phyloP scores from a whole-genome alignment of 2,888 invertebrate species.

The Zygogramma bicolorata region DNA sequence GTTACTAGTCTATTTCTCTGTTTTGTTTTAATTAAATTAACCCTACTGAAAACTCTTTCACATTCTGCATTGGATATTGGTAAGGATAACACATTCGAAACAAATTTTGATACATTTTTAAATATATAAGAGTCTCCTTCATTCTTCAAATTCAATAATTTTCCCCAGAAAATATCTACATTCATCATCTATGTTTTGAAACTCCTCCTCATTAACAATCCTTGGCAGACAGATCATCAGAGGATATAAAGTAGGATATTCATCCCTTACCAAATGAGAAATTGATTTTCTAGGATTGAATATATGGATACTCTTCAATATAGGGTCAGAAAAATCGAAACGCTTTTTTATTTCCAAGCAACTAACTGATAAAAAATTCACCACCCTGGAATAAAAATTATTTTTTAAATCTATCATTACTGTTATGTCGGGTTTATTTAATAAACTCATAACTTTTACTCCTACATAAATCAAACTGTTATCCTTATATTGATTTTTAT shows the following conservation, averaged over 20 bases:
- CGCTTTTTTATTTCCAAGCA: slow-evolving; percentile 18
- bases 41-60: slow-evolving; percentile 2
- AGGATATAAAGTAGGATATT: neutral
- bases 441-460: neutral
- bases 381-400: neutral
- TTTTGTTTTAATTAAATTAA: slow-evolving; percentile 19
- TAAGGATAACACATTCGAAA: neutral
- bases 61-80: slow-evolving; percentile 17
- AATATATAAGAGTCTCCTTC: neutral
- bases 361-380: slow-evolving; percentile 2
- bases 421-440: neutral
- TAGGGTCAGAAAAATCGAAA: neutral
- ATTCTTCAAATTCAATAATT: neutral
- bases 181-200: slow-evolving; percentile 11
- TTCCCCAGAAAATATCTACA: slow-evolving; percentile 6
- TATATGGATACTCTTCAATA: neutral
- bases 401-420: neutral
- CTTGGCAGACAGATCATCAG: neutral
- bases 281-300: slow-evolving; percentile 10
- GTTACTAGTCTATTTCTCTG: neutral
- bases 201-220: neutral
- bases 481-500: neutral
- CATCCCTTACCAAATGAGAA: neutral
- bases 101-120: neutral
- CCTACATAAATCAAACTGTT: neutral